Evolutionary conservation across 2,797 vertebrate genomes (phyloP), one percentile per base, ranked within the genome.

Genomic region (Myotis daubentonii): DNA sequence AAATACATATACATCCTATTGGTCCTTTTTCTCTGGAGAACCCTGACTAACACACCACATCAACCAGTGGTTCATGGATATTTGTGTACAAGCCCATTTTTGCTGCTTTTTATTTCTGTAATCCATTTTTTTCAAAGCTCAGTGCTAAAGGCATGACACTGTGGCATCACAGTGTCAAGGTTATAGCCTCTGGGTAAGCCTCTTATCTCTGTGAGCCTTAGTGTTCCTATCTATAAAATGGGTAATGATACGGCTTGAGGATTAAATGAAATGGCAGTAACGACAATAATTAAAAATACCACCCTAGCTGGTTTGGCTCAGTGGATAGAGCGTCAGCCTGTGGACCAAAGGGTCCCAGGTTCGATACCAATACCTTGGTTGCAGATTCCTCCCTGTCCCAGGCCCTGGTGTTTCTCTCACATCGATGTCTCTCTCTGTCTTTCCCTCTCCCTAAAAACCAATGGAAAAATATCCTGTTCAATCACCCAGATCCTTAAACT

Each of bases 401-500:
- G 25, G 25, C 57, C 57, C 57, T 60, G 25, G 57, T 60, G 28
- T 62, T 62, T 62, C 28, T 62, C 28, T 62, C 60, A 62, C 60
- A 62, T 62, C 28, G 6, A 62, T 62, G 60, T 30, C 15, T 62
- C 25, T 62, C 13, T 30, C 60, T 30, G 60, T 62, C 60, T 62
- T 62, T 62, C 60, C 60, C 60, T 62, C 60, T 62, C 60, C 60
- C 60, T 62, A 30, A 62, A 62, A 62, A 62, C 30, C 28, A 62
- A 62, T 30, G 5, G 25, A 62, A 62, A 62, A 62, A 62, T 13
- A 16, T 62, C 12, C 60, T 62, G 91, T 96, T 97, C 96, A 93
- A 96, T 97, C 97, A 97, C 97, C 97, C 97, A 53, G 97, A 97
- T 97, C 97, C 96, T 97, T 97, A 97, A 97, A 93, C 94, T 96